Base-by-base conservation (phyloP, 2,113 vertebrate species). In the Hydrochoerus hydrochaeris region DNA sequence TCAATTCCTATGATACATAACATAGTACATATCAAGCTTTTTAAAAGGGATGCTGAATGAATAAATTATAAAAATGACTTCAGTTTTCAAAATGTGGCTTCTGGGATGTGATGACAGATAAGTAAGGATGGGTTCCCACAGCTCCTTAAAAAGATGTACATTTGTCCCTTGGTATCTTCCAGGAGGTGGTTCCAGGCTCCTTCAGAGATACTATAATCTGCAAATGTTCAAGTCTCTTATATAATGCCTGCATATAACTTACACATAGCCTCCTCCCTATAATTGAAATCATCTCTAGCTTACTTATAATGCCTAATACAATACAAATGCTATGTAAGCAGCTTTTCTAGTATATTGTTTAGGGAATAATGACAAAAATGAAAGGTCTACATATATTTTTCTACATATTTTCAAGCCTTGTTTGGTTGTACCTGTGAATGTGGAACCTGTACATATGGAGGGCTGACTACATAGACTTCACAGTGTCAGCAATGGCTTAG, bases 11-110 rank as follows among this genome's bases (percentile, higher is more conserved):
- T 44, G 13, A 9, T 91, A 32, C 24, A 52, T 52, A 82, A 22
- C 26, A 73, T 35, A 54, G 20, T 24, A 12, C 7, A 78, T 32
- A 81, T 35, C 28, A 69, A 81, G 41, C 90, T 83, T 83, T 93
- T 44, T 17, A 38, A 92, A 90, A 67, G 8, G 16, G 62, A 32
- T 88, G 6, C 3, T 88, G 3, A 75, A 81, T 82, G 78, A 87
- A 71, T 16, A 97, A 86, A 20, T 81, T 90, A 30, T 2, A 73
- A 90, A 60, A 91, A 91, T 80, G 17, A 89, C 20, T 30, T 80
- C 57, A 85, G 22, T 92, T 95, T 81, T 80, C 60, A 82, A 84
- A 92, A 62, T 67, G 57, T 89, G 63, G 32, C 20, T 5, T 86
- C 69, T 92, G 32, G 9, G 38, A 85, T 67, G 12, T 80, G 46